Conservation (phyloP, 2,113 vertebrate genomes). For the Sinocyclocheilus rhinocerous region DNA sequence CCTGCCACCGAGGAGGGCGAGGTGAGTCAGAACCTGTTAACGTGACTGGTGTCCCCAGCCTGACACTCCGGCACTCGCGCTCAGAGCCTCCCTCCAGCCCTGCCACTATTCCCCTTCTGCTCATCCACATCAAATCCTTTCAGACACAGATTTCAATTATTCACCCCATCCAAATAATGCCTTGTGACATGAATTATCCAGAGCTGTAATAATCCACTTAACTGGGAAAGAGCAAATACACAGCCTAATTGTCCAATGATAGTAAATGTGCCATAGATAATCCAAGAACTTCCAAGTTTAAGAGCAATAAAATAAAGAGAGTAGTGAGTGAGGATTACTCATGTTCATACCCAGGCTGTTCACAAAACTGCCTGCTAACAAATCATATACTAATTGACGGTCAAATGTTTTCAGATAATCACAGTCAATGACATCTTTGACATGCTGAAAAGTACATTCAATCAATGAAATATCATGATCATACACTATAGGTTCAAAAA, state of each 20-base stretch:
- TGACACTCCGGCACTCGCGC: constrained; percentile 66
- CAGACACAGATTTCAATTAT: constrained; percentile 88
- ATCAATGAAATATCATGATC: neutral
- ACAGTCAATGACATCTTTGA: constrained; percentile 4
- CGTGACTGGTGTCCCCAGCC: constrained; percentile 76
- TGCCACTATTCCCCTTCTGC: constrained; percentile 78
- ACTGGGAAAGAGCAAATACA: constrained; percentile 81
- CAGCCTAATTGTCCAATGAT: constrained; percentile 76
- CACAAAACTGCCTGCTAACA: neutral
- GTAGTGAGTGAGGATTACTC: neutral
- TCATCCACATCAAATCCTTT: constrained; percentile 84
- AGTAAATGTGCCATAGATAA: constrained; percentile 26
- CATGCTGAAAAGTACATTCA: neutral
- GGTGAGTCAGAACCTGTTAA: constrained; percentile 81
- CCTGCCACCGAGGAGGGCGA: constrained; percentile 66
- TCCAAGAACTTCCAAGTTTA: constrained; percentile 27
- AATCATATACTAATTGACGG: neutral
- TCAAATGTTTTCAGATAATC: neutral
- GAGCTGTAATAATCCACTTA: constrained; percentile 86
- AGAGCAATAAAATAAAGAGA: constrained; percentile 12
- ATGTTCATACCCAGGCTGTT: neutral
- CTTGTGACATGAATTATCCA: constrained; percentile 86
- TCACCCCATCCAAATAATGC: constrained; percentile 87
- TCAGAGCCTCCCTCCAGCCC: constrained; percentile 66
- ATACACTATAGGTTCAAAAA: neutral